Evolutionary conservation across 2,113 vertebrate species (phyloP), one percentile per base, ranked within the genome.

Genomic region (Dunckerocampus dactyliophorus): DNA sequence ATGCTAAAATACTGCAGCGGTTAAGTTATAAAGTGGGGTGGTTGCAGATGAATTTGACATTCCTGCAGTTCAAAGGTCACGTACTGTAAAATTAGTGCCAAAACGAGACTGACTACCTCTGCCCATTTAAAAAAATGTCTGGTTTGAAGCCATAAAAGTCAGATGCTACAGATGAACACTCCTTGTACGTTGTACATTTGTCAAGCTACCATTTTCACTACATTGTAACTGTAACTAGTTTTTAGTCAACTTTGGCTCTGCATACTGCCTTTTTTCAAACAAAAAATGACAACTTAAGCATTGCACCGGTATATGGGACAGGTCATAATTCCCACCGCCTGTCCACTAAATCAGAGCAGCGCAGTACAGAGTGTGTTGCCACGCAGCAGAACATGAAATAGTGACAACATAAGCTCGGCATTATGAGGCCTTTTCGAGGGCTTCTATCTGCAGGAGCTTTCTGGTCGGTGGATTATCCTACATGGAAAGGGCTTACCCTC

Each of bases 391-490:
- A 83, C 80, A 89, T 69, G 79, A 87, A 80, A 86, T 85, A 84
- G 78, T 84, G 85, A 89, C 90, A 88, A 88, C 88, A 85, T 90
- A 89, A 92, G 88, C 87, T 84, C 63, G 67, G 86, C 80, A 85
- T 90, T 90, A 90, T 84, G 74, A 88, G 84, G 63, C 80, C 57
- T 89, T 89, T 90, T 80, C 84, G 76, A 83, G 85, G 67, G 86
- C 84, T 82, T 90, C 88, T 85, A 87, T 89, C 87, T 85, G 87
- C 84, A 87, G 79, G 80, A 88, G 88, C 83, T 87, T 87, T 89
- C 80, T 85, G 82, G 78, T 69, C 59, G 75, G 47, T 87, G 90
- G 88, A 90, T 91, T 89, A 91, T 89, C 82, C 75, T 64, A 89
- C 89, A 88, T 89, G 85, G 81, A 81, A 88, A 82, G 72, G 76